A percentile compares a stretch with the other conserved stretches of the same genome.
Conservation (phyloP, 2,888 invertebrate species). For the Luperina testacea region DNA sequence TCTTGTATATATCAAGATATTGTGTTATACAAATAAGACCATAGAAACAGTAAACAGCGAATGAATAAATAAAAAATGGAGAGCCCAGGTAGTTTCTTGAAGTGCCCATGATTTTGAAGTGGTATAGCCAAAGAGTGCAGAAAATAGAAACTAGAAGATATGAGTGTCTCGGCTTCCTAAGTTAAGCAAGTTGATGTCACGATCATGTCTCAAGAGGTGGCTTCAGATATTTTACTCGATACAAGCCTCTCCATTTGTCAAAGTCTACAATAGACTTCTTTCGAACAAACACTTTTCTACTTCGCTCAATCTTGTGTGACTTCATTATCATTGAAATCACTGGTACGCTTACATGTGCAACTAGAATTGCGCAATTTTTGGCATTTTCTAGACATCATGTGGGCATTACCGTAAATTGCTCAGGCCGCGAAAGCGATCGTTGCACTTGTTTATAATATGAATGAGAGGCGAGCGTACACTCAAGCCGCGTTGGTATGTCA, state of each 20-base stretch:
- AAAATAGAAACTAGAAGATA: slow-evolving; percentile 4
- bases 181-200: neutral
- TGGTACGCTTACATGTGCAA: neutral
- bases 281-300: neutral
- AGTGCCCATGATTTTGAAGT: neutral
- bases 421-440: no score
- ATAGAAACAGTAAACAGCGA: no score
- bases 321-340: neutral
- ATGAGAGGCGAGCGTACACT: no score
- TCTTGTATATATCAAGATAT: neutral
- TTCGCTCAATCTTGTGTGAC: neutral
- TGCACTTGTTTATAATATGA: no score
- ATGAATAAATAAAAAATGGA: neutral
- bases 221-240: neutral
- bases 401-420: neutral
- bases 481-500: no score
- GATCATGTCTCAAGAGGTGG: neutral
- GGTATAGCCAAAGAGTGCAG: neutral
- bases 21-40: neutral
- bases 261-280: neutral
- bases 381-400: neutral
- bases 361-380: neutral
- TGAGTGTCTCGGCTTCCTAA: neutral
- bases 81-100: neutral
- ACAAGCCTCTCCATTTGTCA: neutral